Base-by-base conservation (phyloP, 2,113 vertebrate species). In the Hippocampus comes region DNA sequence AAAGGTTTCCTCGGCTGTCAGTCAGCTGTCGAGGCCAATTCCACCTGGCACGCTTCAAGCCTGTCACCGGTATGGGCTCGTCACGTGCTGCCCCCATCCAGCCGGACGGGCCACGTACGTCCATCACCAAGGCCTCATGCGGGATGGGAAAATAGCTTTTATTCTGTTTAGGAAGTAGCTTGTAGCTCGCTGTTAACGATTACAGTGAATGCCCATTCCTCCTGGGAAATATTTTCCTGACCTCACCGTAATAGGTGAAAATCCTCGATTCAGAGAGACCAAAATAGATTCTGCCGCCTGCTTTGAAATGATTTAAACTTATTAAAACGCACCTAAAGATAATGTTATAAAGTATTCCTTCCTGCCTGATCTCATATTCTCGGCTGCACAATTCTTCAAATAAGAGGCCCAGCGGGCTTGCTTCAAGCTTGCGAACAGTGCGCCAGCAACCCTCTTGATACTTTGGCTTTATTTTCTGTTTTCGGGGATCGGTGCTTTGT, bases 1-100 rank as follows among this genome's bases (percentile, higher is more conserved):
- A 92, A 92, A 90, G 92, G 88, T 88, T 91, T 91, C 87, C 90
- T 83, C 82, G 77, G 78, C 46, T 91, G 90, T 90, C 91, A 91
- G 74, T 90, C 90, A 90, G 72, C 84, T 90, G 90, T 90, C 91
- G 82, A 61, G 53, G 80, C 80, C 84, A 80, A 83, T 91, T 89
- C 85, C 86, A 76, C 66, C 9, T 65, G 91, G 89, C 84, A 84
- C 84, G 78, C 78, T 76, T 76, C 76, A 59, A 69, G 71, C 78
- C 79, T 85, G 87, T 88, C 89, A 87, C 85, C 63, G 76, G 80
- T 77, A 80, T 60, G 76, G 71, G 72, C 79, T 85, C 51, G 70
- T 61, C 79, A 69, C 73, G 78, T 72, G 81, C 59, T 74, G 78
- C 67, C 30, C 30, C 30, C 30, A 34, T 34, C 30, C 79, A 69